These are phyloP conservation scores for Galago senegalensis DNA, from an alignment of 2,797 vertebrate species.

Conservation along the genomic window DNA sequence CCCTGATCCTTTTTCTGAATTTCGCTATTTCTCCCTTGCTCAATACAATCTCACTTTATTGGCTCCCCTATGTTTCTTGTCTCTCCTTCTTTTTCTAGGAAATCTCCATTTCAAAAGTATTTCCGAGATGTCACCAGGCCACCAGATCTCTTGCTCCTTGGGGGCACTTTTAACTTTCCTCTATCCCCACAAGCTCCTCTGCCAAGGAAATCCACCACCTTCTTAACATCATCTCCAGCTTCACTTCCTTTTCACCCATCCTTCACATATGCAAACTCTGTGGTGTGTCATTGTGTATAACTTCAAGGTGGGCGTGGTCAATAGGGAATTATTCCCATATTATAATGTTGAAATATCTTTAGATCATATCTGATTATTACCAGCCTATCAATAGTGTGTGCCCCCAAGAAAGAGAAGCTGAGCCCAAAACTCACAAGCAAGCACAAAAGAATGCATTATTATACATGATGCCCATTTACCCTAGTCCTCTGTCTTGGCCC, in stretches of 20 bases:
- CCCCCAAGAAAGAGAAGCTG: not conserved
- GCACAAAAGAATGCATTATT: not conserved
- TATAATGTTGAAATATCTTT: not conserved
- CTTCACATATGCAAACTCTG: not conserved
- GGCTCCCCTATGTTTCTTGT: not conserved
- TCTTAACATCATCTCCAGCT: not conserved
- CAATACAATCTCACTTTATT: not conserved
- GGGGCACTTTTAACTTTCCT: not conserved
- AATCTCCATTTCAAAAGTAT: slow-evolving; percentile 1
- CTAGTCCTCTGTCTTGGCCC: not conserved
- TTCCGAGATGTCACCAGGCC: slow-evolving; percentile 2
- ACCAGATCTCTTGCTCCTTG: not conserved
- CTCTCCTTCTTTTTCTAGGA: not conserved
- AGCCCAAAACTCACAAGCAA: not conserved
- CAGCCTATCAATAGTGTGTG: not conserved
- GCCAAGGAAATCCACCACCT: not conserved
- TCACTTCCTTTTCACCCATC: not conserved
- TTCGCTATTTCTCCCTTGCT: not conserved
- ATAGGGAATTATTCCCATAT: not conserved
- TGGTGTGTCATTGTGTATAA: no score
- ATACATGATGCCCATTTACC: not conserved
- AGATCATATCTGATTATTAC: not conserved
- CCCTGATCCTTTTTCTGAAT: not conserved
- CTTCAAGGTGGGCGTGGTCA: not conserved
- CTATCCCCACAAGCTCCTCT: no score